Evolutionary conservation across 92 coral and sea anemone genomes (phyloP).

Genomic region (Heteractis magnifica): DNA sequence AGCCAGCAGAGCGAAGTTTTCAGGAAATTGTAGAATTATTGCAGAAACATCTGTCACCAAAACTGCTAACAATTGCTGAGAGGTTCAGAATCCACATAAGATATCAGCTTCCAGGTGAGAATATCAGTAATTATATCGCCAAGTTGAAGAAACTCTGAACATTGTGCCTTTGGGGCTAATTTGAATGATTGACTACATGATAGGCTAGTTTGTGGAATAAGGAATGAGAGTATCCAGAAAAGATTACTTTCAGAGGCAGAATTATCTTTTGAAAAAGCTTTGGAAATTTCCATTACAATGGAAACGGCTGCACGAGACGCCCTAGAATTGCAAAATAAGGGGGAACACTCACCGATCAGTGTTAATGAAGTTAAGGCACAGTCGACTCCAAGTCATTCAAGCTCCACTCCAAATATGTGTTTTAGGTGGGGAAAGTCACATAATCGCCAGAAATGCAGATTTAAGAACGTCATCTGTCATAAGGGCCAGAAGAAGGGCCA

Average conservation of each 20-base stretch:
- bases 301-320: constrained; percentile 53
- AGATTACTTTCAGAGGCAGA: too few relatives aligned
- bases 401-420: too few relatives aligned
- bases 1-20: constrained; percentile 38
- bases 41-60: constrained; percentile 52
- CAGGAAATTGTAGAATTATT: constrained; percentile 32
- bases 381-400: too few relatives aligned
- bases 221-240: too few relatives aligned
- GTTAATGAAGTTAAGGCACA: too few relatives aligned
- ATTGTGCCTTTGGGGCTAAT: background rate
- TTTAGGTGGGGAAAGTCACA: too few relatives aligned
- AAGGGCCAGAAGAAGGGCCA: too few relatives aligned
- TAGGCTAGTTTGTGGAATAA: constrained; percentile 21
- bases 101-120: constrained; percentile 57
- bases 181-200: constrained; percentile 49
- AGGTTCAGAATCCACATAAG: constrained; percentile 58
- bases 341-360: too few relatives aligned
- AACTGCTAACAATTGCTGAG: constrained; percentile 59
- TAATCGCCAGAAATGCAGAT: too few relatives aligned
- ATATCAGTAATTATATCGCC: constrained; percentile 26
- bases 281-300: constrained; percentile 3
- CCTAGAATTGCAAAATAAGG: constrained; percentile 1
- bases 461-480: too few relatives aligned
- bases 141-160: constrained; percentile 18
- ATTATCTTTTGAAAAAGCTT: too few relatives aligned